These are phyloP conservation scores for Fragum whitleyi DNA, from an alignment of 2,888 invertebrate genomes.

Conservation along the genomic window DNA sequence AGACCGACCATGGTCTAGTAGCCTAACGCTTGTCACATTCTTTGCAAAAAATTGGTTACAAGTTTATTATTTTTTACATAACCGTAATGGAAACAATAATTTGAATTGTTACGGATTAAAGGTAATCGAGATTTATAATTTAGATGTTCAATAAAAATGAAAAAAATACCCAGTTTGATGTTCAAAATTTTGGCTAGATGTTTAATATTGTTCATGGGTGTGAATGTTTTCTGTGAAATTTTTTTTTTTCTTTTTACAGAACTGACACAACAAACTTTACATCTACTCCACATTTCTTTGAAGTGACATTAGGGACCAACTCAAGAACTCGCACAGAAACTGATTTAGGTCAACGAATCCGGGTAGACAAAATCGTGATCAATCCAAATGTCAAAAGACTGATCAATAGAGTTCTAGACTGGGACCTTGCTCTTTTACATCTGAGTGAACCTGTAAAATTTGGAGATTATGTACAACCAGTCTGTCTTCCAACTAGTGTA, in stretches of 20 bases:
- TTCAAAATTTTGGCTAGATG: no score
- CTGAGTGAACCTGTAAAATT: constrained; percentile 66
- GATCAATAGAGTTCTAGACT: constrained; percentile 60
- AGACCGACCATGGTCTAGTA: no score
- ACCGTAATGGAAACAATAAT: no score
- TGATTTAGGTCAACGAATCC: constrained; percentile 47
- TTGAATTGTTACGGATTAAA: no score
- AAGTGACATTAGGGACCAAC: constrained; percentile 67
- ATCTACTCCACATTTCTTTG: constrained; percentile 66
- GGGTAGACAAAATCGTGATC: constrained; percentile 65
- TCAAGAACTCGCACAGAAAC: constrained; percentile 39
- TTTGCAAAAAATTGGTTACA: no score
- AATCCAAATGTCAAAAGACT: constrained; percentile 65
- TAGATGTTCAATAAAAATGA: no score
- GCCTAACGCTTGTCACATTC: no score
- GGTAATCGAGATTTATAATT: no score
- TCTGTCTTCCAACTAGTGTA: constrained; percentile 69
- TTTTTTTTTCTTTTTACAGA: constrained; percentile 59
- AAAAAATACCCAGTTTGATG: no score
- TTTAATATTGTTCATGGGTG: no score
- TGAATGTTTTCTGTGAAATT: no score
- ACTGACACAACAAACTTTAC: constrained; percentile 64
- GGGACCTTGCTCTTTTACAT: constrained; percentile 76
- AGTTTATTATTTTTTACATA: no score
- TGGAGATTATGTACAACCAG: constrained; percentile 72